phyloP scores from a whole-genome alignment of 1,140 invertebrate species.

The Drosophila saltans region DNA sequence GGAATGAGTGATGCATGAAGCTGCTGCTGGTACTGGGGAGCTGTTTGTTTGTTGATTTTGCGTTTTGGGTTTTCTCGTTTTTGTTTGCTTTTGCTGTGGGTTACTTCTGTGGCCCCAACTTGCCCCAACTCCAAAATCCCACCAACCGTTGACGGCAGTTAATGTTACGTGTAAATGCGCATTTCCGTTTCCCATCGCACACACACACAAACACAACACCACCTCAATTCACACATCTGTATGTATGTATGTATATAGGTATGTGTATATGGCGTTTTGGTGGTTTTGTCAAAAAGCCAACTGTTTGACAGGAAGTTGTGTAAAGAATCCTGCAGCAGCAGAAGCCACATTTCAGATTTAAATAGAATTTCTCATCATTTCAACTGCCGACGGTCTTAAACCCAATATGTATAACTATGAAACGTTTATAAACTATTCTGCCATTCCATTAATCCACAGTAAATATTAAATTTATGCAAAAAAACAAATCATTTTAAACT shows the following conservation, averaged over 20 bases:
- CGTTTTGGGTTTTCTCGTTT: conserved; percentile 69
- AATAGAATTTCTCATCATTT: conserved; percentile 1
- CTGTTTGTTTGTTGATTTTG: conserved; percentile 74
- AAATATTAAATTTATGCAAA: no score
- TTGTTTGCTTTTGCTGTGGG: conserved; percentile 63
- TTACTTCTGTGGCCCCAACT: conserved; percentile 16
- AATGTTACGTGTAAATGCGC: conserved; percentile 81
- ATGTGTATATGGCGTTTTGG: conserved; percentile 19
- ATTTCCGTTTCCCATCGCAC: conserved; percentile 72
- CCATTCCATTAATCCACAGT: no score
- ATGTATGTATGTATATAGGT: background rate
- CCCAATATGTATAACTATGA: background rate
- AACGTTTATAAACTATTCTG: no score
- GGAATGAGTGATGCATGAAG: background rate
- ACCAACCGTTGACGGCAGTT: conserved; percentile 60
- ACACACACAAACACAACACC: conserved; percentile 3
- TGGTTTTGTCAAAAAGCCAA: conserved; percentile 70
- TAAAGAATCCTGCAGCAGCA: conserved; percentile 55
- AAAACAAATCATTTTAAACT: no score
- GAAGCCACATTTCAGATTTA: conserved; percentile 8
- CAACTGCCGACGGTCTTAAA: background rate
- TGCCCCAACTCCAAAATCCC: conserved; percentile 26
- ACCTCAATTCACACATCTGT: conserved; percentile 29
- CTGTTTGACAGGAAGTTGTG: conserved; percentile 73
- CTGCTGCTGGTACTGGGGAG: conserved; percentile 2